phyloP scores from a whole-genome alignment of 2,888 invertebrate genomes.

The Cantharis nigra region DNA sequence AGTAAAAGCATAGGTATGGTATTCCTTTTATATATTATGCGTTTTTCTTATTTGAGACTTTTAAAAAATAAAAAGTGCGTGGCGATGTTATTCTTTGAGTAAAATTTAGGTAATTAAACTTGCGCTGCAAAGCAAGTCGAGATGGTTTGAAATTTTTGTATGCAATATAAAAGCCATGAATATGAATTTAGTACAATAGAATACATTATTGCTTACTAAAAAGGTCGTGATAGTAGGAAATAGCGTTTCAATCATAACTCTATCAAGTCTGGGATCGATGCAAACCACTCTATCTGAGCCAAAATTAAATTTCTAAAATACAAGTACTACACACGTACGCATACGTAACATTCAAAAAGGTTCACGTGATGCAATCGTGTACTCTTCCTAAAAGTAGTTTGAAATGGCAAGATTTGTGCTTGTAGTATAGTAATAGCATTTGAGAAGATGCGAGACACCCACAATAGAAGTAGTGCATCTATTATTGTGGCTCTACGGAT shows the following conservation, averaged over 20 bases:
- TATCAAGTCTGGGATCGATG: constrained; percentile 27
- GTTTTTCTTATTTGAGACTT: not conserved
- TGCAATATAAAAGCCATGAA: constrained; percentile 31
- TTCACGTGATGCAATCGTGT: constrained; percentile 6
- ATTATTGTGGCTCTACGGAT: constrained; percentile 36
- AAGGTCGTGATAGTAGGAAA: constrained; percentile 27
- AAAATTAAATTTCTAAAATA: constrained; percentile 29
- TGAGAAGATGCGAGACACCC: constrained; percentile 25
- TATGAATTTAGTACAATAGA: constrained; percentile 27
- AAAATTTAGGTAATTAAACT: not conserved
- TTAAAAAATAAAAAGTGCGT: not conserved
- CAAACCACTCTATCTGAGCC: constrained; percentile 15
- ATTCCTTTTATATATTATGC: not conserved
- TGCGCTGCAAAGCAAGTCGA: not conserved
- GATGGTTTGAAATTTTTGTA: constrained; percentile 23
- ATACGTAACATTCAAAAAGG: constrained; percentile 3
- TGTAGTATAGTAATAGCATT: constrained; percentile 13
- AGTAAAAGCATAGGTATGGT: not conserved
- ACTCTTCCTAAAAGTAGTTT: constrained; percentile 1
- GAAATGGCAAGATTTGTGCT: not conserved
- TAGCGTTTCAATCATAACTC: constrained; percentile 33
- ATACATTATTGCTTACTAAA: constrained; percentile 30
- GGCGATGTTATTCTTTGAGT: not conserved
- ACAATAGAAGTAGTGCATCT: constrained; percentile 39
- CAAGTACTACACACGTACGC: constrained; percentile 5